These are phyloP conservation scores for Trichogramma evanescens DNA, from an alignment of 2,888 invertebrate species.

Conservation along the genomic window DNA sequence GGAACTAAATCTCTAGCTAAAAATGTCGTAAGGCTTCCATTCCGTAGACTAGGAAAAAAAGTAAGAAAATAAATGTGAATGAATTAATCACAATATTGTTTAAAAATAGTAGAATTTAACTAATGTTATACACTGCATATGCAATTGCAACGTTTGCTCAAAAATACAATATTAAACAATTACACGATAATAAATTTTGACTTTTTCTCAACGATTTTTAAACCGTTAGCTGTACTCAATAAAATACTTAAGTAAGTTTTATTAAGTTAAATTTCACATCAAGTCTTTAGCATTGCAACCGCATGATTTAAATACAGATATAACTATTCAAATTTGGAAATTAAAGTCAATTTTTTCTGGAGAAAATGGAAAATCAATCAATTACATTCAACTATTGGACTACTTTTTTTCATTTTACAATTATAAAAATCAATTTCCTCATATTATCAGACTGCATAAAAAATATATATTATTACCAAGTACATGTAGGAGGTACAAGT, in stretches of 20 bases:
- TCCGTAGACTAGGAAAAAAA: conserved; percentile 63
- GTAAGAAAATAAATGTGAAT: not conserved
- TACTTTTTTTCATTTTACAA: no score
- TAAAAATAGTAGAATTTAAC: not conserved
- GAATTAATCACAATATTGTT: not conserved
- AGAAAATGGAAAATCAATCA: not conserved
- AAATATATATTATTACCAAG: conserved; percentile 60
- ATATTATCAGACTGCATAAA: not conserved
- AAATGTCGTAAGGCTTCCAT: conserved; percentile 81
- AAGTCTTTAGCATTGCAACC: not conserved
- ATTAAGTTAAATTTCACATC: not conserved
- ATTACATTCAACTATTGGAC: not conserved
- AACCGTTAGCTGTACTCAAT: no score
- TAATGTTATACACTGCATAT: no score
- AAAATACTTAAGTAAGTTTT: not conserved
- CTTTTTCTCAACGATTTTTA: no score
- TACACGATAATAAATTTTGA: no score
- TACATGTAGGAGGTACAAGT: conserved; percentile 91
- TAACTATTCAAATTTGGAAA: no score
- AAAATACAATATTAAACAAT: no score
- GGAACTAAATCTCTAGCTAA: conserved; percentile 93
- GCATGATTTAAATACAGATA: no score
- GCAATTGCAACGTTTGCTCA: no score
- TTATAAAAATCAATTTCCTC: no score
- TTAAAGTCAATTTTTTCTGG: no score